These are phyloP conservation scores for Choreutis nemorana DNA, from an alignment of 2,888 invertebrate species.

Conservation along the genomic window DNA sequence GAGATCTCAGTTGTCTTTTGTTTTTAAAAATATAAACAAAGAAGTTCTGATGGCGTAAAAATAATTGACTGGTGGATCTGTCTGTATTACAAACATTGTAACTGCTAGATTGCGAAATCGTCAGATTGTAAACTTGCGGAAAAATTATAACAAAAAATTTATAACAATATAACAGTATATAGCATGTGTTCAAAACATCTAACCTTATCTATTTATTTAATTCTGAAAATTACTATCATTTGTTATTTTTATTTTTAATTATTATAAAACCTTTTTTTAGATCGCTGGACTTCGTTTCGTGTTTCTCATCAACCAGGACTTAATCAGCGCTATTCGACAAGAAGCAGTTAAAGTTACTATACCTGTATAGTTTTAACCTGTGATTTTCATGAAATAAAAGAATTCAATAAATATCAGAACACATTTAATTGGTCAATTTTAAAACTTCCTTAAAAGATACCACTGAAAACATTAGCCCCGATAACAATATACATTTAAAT, in stretches of 20 bases:
- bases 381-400: conserved; percentile 20
- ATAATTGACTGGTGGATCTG: too few species aligned
- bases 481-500: conserved; percentile 19
- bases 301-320: conserved; percentile 91
- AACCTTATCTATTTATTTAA: too few species aligned
- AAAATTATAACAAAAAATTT: too few species aligned
- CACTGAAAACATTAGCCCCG: conserved; percentile 47
- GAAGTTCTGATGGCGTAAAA: too few species aligned
- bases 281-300: conserved; percentile 92
- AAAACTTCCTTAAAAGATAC: conserved; percentile 51
- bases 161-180: too few species aligned
- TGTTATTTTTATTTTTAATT: conserved; percentile 12
- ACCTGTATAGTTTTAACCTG: conserved; percentile 36
- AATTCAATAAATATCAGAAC: conserved; percentile 30
- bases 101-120: too few species aligned
- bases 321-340: conserved; percentile 87
- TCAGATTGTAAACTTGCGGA: too few species aligned
- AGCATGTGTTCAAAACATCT: too few species aligned
- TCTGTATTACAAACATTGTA: too few species aligned
- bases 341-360: conserved; percentile 84
- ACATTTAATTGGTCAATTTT: conserved; percentile 65
- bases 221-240: conserved; percentile 6
- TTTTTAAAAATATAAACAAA: too few species aligned
- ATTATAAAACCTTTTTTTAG: too few species aligned
- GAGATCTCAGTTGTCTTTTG: too few species aligned